Base-by-base conservation (phyloP, 2,888 invertebrate species). In the Machimus atricapillus region DNA sequence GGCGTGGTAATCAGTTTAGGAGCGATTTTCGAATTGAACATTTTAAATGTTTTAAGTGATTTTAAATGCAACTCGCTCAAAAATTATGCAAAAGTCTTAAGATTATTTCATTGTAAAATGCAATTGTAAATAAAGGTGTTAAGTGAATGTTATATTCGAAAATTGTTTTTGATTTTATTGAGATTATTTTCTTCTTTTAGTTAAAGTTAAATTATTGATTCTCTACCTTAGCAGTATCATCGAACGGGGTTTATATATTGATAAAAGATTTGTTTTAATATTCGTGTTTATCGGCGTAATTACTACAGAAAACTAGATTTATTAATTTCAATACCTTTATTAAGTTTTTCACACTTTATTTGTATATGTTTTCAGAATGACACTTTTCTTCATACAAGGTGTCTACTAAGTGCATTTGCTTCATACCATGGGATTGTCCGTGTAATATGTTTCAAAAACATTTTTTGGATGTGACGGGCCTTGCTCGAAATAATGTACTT, bases 101-200 rank as follows among this genome's bases (percentile, higher is more conserved):
- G 58, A 34, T 82, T 34, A 74, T 73, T 85, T 46, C 73, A 85
- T 83, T 85, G 85, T 85, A 74, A 74, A 85, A 85, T 85, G 46
- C 74, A 85, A 56, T n/a, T 85, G 85, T 83, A 83, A 83, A 83
- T 83, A 83, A 83, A 83, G 82, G 82, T 83, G 82, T 83, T 83
- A 83, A 83, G 82, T 83, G 82, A 66, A 83, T 83, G 82, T 83
- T 83, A 66, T 46, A 83, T 66, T 66, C 82, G 66, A 83, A 66
- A 83, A 66, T 66, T 83, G 66, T 66, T 83, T 83, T 83, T 83
- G 82, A 14, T 83, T 83, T 83, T 40, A 23, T 58, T 87, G 52
- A 43, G 73, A 74, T 46, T 66, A 9, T 31, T 19, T 12, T 73
- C 7, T 27, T 81, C 34, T 52, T n/a, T 74, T 87, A 66, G 12